Evolutionary conservation across 2,113 vertebrate genomes (phyloP), one percentile per base, ranked within the genome.

Genomic region (Pelecanoides urinatrix): DNA sequence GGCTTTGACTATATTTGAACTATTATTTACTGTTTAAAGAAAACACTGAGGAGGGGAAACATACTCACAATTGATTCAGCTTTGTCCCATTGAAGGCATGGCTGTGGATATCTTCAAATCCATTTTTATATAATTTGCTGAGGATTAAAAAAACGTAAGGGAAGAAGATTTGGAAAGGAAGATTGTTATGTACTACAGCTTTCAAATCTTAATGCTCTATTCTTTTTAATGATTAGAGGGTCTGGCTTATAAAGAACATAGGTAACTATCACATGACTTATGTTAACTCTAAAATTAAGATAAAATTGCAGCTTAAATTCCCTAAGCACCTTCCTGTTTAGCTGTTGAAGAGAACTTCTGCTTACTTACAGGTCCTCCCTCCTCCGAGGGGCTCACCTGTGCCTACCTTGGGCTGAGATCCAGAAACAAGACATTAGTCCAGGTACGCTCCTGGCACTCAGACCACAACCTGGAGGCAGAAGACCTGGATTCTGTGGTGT

Each of bases 81-180:
- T 98, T 99, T 32, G 98, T 99, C 72, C 99, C 99, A 1, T 99
- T 99, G 98, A 99, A 99, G 2, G 99, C 99, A 12, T 99, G 98
- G 73, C 98, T 98, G 91, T 99, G 97, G 93, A 99, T 99, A 96
- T 99, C 98, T 97, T 98, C 98, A 96, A 99, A 99, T 97, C 99
- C 98, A 71, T 99, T 99, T 98, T 98, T 98, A 83, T 98, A 98
- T 52, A 99, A 97, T 97, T 99, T 99, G 93, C 99, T 99, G 95
- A 75, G 65, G 58, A 89, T 94, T 42, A 67, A 95, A 55, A 11
- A 36, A 91, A 42, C 1, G 12, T 13, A 81, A 92, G 34, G 58
- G 50, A 63, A 96, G 71, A 72, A 59, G 53, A 90, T 81, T 91
- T 83, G 40, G 94, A 94, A 85, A 91, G 86, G 65, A 7, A 56